These are phyloP conservation scores for Neopelma chrysocephalum DNA, from an alignment of 2,797 vertebrate genomes.

Conservation along the genomic window DNA sequence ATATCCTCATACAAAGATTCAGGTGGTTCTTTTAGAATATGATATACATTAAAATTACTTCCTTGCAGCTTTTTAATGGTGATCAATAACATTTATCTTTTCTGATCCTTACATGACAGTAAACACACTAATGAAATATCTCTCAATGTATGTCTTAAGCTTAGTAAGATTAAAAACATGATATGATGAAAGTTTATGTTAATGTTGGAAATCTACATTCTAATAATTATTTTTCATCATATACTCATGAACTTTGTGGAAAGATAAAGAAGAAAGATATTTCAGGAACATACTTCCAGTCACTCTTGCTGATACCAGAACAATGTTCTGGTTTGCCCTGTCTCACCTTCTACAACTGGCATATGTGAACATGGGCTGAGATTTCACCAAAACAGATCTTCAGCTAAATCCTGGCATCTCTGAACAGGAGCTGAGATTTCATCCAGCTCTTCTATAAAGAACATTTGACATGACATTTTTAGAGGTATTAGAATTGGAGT, in stretches of 20 bases:
- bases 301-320: background rate
- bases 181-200: background rate
- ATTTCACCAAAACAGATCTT: background rate
- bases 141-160: background rate
- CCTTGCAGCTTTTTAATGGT: background rate
- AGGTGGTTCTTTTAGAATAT: background rate
- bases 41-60: background rate
- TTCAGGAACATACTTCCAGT: background rate
- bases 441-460: background rate
- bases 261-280: background rate
- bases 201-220: background rate
- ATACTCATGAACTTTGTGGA: background rate
- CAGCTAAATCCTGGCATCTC: background rate
- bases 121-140: background rate
- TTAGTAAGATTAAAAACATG: background rate
- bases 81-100: background rate
- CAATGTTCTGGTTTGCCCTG: background rate
- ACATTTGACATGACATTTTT: slow-evolving; percentile 18
- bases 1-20: background rate
- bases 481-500: slow-evolving; percentile 18
- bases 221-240: background rate
- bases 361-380: background rate
- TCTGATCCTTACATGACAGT: background rate
- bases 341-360: background rate
- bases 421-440: background rate